Evolutionary conservation across 2,888 invertebrate genomes (phyloP).

Genomic region (Tribolium freemani): DNA sequence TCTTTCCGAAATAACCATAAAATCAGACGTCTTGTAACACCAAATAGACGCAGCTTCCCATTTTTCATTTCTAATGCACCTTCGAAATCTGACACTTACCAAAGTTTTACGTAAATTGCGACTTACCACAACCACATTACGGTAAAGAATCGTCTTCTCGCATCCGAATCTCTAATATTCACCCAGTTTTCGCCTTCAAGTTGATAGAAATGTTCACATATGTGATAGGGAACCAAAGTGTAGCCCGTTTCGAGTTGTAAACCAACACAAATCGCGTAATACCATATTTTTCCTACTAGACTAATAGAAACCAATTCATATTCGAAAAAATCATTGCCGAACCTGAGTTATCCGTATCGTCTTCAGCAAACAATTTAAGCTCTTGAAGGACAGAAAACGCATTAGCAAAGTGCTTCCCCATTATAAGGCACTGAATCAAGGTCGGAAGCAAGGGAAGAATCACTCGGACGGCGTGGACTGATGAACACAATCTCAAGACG

Average conservation of each 20-base stretch:
- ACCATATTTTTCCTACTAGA: conserved; percentile 72
- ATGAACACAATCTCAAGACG: conserved; percentile 62
- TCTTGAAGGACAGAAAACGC: conserved; percentile 67
- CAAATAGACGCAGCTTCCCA: conserved; percentile 73
- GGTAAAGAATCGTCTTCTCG: conserved; percentile 71
- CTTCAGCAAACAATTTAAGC: conserved; percentile 59
- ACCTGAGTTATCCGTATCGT: conserved; percentile 58
- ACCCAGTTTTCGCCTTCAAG: conserved; percentile 70
- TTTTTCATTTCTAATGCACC: conserved; percentile 72
- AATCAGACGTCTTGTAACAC: conserved; percentile 66
- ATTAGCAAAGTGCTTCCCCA: conserved; percentile 64
- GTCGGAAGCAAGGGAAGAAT: conserved; percentile 64
- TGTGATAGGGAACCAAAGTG: conserved; percentile 69
- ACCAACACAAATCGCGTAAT: conserved; percentile 72
- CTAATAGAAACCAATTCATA: not conserved
- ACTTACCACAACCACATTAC: conserved; percentile 75
- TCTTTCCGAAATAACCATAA: conserved; percentile 57
- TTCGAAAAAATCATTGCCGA: not conserved
- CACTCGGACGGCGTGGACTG: conserved; percentile 60
- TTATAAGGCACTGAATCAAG: conserved; percentile 63
- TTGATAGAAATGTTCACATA: conserved; percentile 71
- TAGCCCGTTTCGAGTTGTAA: conserved; percentile 75
- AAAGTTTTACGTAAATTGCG: not conserved
- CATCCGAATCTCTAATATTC: conserved; percentile 69
- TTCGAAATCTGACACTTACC: conserved; percentile 53